Percentiles rank a stretch among this genome's conserved stretches.
Evolutionary conservation across 2,888 invertebrate genomes (phyloP).

Genomic region (Drosophila ustulata): DNA sequence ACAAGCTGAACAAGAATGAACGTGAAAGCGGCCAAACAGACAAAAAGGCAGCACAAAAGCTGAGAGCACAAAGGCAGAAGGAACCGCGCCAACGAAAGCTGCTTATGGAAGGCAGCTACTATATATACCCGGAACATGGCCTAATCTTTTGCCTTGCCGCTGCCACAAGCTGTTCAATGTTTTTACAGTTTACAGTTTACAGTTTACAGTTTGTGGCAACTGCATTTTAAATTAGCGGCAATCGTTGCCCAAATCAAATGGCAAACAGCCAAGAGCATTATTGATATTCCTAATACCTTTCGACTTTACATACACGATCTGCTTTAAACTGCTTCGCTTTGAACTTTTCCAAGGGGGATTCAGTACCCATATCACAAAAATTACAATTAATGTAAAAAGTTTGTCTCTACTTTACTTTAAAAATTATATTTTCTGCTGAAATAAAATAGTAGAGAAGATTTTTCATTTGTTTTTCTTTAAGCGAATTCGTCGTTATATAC

Average conservation of each 20-base stretch:
- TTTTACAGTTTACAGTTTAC: background rate
- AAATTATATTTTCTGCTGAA: too few species aligned
- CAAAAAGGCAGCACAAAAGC: conserved; percentile 12
- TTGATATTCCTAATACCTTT: background rate
- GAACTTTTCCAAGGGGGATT: too few species aligned
- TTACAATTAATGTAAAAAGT: background rate
- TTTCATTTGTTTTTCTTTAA: too few species aligned
- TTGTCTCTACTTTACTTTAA: too few species aligned
- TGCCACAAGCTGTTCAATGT: conserved; percentile 29
- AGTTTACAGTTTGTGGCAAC: background rate
- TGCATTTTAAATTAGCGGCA: conserved; percentile 18
- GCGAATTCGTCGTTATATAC: too few species aligned
- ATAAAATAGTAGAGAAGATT: too few species aligned
- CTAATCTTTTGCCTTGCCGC: conserved; percentile 21
- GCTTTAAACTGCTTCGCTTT: background rate
- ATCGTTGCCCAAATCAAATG: background rate
- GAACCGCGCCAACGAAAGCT: conserved; percentile 16
- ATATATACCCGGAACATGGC: background rate
- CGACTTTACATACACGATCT: background rate
- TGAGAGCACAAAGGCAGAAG: conserved; percentile 22
- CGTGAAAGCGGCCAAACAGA: background rate
- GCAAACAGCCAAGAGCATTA: background rate
- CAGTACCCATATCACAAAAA: background rate
- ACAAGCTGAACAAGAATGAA: conserved; percentile 4
- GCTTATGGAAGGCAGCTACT: conserved; percentile 27